Conservation (phyloP, 1,140 invertebrate genomes). For the Idris sp. region DNA sequence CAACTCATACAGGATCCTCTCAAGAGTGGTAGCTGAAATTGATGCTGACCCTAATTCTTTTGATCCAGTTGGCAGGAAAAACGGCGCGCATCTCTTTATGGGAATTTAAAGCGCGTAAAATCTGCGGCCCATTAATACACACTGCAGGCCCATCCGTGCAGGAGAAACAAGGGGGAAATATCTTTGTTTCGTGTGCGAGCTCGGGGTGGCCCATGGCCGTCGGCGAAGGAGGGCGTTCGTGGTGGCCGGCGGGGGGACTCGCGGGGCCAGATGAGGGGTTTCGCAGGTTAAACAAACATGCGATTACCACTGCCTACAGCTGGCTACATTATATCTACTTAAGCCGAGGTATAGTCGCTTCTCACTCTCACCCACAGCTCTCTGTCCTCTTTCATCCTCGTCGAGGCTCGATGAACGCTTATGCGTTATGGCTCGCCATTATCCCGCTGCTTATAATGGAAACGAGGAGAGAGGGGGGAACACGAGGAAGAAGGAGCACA, state of each 20-base stretch:
- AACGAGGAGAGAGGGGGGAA: conserved; percentile 37
- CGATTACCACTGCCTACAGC: conserved; percentile 79
- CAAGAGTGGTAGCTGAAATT: conserved; percentile 30
- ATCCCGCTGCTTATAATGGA: conserved; percentile 48
- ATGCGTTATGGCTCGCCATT: conserved; percentile 63
- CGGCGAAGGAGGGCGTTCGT: conserved; percentile 68
- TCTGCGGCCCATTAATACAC: conserved; percentile 72
- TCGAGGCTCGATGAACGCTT: conserved; percentile 39
- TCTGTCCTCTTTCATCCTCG: conserved; percentile 9
- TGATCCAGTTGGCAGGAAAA: conserved; percentile 60
- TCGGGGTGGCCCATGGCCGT: conserved; percentile 73
- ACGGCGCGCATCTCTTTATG: conserved; percentile 58
- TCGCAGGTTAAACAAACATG: conserved; percentile 79
- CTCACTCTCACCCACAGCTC: conserved; percentile 24
- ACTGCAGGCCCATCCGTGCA: conserved; percentile 41
- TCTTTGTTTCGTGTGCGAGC: conserved; percentile 73
- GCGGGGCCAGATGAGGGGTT: conserved; percentile 75
- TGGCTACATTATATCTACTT: conserved; percentile 77
- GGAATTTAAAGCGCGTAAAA: conserved; percentile 73
- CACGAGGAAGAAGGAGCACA: conserved; percentile 57
- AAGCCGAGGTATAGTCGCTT: conserved; percentile 68
- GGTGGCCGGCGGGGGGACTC: conserved; percentile 44
- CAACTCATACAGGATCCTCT: not conserved
- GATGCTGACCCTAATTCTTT: conserved; percentile 30
- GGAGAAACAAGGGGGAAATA: conserved; percentile 60